Evolutionary conservation across 2,888 invertebrate genomes (phyloP).

Genomic region (Opisthograptis luteolata): DNA sequence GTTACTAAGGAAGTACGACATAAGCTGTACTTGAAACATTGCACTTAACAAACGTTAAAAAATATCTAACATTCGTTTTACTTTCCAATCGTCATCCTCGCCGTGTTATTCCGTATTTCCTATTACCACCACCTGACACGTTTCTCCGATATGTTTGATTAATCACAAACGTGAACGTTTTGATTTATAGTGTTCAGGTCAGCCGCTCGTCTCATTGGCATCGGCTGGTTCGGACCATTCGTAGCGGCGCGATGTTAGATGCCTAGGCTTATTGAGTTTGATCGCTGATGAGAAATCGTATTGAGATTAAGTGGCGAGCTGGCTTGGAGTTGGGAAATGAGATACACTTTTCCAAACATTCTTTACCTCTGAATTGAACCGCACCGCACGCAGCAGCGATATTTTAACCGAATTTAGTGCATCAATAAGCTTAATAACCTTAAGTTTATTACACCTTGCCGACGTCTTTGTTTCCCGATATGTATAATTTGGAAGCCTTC

Average conservation of each 20-base stretch:
- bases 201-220: constrained; percentile 47
- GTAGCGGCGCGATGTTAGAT: constrained; percentile 24
- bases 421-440: too few species aligned
- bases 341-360: background rate
- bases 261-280: constrained; percentile 32
- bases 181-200: constrained; percentile 70
- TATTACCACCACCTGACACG: constrained; percentile 49
- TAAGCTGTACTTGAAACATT: too few species aligned
- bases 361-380: too few species aligned
- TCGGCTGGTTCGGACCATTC: constrained; percentile 27
- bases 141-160: constrained; percentile 65
- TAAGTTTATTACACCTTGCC: too few species aligned
- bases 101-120: constrained; percentile 28
- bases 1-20: too few species aligned
- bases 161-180: constrained; percentile 74
- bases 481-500: too few species aligned
- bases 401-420: too few species aligned
- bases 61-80: background rate
- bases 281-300: constrained; percentile 29
- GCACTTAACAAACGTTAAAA: background rate
- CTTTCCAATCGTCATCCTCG: constrained; percentile 24
- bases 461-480: too few species aligned
- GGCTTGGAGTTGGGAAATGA: background rate
- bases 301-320: constrained; percentile 4
- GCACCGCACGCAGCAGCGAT: too few species aligned